Evolutionary conservation across 2,797 vertebrate species (phyloP), one percentile per base, ranked within the genome.

Genomic region (Emys orbicularis): DNA sequence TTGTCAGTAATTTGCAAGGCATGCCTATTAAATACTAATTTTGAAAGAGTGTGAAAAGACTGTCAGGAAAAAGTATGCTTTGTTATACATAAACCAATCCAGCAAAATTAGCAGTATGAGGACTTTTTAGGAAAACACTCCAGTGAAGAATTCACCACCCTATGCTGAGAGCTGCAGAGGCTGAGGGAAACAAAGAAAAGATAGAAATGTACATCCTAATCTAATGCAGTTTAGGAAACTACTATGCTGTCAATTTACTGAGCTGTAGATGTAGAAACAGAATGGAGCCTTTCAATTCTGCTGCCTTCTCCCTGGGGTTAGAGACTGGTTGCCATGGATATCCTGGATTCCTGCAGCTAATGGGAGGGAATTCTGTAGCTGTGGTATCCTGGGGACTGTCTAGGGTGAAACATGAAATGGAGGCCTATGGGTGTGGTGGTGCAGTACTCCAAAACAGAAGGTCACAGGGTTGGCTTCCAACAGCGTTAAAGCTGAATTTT

Each of bases 301-400:
- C 98, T 98, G 98, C 98, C 99, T 98, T 99, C 98, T 99, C 99
- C 99, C 99, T 96, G 98, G 98, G 98, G 98, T 99, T 99, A 99
- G 98, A 99, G 98, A 98, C 98, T 29, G 98, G 99, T 99, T 99
- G 99, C 99, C 99, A 99, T 99, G 99, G 99, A 99, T 99, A 99
- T 99, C 97, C 98, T 98, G 98, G 99, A 99, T 98, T 99, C 99
- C 98, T 98, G 99, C 99, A 98, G 98, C 98, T 98, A 99, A 98
- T 99, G 97, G 99, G 99, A 99, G 98, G 99, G 99, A 98, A 98
- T 98, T 98, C 94, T 98, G 98, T 99, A 99, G 98, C 95, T 94
- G 97, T 98, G 98, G 97, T 92, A 98, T 99, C 96, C 97, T 98
- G 98, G 95, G 92, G 98, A 96, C 98, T 98, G 95, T 98, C 98